Percentiles rank a stretch among this genome's conserved stretches.
Conservation (phyloP, 2,888 invertebrate species). For the Thysanoteuthis rhombus region DNA sequence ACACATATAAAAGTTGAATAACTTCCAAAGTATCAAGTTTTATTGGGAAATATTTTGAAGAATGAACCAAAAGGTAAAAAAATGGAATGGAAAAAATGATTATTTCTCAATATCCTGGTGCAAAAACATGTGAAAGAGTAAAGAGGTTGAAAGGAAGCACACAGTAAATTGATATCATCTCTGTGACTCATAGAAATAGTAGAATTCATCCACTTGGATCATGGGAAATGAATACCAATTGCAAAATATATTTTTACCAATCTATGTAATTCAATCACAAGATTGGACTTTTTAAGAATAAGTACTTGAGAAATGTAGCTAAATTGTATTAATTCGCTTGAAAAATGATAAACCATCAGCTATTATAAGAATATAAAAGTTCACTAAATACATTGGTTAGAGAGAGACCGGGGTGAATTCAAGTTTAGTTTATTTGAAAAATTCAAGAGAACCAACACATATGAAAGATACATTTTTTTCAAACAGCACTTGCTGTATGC, state of each 20-base stretch:
- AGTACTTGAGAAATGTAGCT: background rate
- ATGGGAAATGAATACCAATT: background rate
- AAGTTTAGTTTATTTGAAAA: too few species aligned
- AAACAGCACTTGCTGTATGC: too few species aligned
- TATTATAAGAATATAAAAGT: background rate
- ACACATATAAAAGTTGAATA: background rate
- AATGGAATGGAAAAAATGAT: background rate
- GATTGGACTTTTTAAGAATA: background rate
- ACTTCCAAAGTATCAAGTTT: background rate
- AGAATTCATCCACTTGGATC: background rate
- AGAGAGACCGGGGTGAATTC: too few species aligned
- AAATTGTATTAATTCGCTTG: background rate
- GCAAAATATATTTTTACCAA: background rate
- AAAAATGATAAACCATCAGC: background rate
- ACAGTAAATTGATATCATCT: background rate
- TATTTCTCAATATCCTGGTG: background rate
- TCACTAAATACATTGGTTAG: too few species aligned
- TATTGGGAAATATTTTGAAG: background rate
- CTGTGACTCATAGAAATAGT: background rate
- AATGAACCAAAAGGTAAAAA: background rate
- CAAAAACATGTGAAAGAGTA: background rate
- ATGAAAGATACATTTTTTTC: too few species aligned
- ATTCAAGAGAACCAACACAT: too few species aligned
- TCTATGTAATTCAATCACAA: background rate
- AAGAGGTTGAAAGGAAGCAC: background rate